phyloP scores from a whole-genome alignment of 2,888 invertebrate genomes.

The Trachelus tabidus region DNA sequence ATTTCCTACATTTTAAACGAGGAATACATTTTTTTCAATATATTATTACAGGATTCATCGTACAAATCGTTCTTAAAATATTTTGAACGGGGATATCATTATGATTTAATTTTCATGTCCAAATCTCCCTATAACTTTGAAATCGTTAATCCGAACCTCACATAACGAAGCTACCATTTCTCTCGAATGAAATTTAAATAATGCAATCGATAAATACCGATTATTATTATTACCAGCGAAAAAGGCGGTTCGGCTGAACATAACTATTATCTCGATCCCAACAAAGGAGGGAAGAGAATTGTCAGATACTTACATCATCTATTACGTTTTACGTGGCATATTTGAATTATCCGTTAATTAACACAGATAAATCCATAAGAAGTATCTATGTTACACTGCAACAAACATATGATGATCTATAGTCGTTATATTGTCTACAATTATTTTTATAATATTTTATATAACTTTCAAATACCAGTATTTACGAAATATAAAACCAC shows the following conservation, averaged over 20 bases:
- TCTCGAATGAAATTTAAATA: slow-evolving; percentile 39
- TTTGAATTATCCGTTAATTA: background rate
- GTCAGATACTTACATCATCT: background rate
- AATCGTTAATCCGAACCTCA: slow-evolving; percentile 45
- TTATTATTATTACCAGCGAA: slow-evolving; percentile 37
- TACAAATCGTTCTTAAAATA: background rate
- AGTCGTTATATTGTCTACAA: background rate
- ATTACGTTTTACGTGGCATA: background rate
- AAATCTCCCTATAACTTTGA: slow-evolving; percentile 34
- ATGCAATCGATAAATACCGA: slow-evolving; percentile 33
- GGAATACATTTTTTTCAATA: slow-evolving; percentile 28
- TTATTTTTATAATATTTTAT: background rate
- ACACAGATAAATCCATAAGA: background rate
- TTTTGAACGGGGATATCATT: slow-evolving; percentile 48
- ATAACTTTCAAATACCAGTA: background rate
- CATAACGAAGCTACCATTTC: slow-evolving; percentile 36
- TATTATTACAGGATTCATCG: slow-evolving; percentile 13
- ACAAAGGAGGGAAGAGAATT: background rate
- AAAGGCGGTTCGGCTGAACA: slow-evolving; percentile 7
- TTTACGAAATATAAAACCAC: background rate
- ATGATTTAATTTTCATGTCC: slow-evolving; percentile 54
- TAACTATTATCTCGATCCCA: background rate
- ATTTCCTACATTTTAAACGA: slow-evolving; percentile 22
- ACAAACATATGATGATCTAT: background rate
- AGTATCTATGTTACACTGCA: background rate